These are phyloP conservation scores for Cassiopea andromeda DNA, from an alignment of 30 jellyfish, hydroid and myxozoan species.

Conservation along the genomic window DNA sequence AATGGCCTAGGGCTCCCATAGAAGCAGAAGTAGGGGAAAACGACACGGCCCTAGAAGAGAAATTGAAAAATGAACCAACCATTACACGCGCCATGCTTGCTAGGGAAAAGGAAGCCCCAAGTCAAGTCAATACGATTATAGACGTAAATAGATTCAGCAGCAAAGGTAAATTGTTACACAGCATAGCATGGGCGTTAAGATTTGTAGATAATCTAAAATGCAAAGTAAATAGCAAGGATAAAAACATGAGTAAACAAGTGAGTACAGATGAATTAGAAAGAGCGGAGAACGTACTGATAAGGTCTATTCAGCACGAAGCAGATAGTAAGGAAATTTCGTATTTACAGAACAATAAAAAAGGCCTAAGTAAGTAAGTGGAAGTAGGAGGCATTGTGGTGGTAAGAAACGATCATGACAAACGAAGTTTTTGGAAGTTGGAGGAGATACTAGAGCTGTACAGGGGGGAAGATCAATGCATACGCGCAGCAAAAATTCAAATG, in stretches of 20 bases:
- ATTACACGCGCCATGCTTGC: constrained; percentile 26
- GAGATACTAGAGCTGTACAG: not conserved
- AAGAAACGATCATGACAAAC: not conserved
- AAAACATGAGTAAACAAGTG: not conserved
- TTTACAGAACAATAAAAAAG: not conserved
- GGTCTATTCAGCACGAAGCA: not conserved
- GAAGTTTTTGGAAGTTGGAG: constrained; percentile 29
- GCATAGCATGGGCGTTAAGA: constrained; percentile 31
- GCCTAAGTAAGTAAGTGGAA: not conserved
- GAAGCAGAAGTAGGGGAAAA: constrained; percentile 7
- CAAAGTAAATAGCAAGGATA: not conserved
- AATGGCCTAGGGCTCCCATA: constrained; percentile 49
- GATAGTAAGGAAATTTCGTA: not conserved
- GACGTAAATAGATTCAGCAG: constrained; percentile 28
- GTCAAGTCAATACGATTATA: constrained; percentile 10
- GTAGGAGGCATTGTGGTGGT: constrained; percentile 29
- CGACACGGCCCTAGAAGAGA: constrained; percentile 43
- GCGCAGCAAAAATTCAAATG: constrained; percentile 8
- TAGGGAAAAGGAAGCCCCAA: not conserved
- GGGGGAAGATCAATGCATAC: constrained; percentile 13
- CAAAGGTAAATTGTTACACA: constrained; percentile 43
- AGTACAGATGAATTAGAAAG: constrained; percentile 13
- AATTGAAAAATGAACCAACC: constrained; percentile 35
- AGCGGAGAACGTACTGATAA: constrained; percentile 19
- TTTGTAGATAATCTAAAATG: constrained; percentile 18